Evolutionary conservation across 2,888 invertebrate genomes (phyloP), one percentile per base, ranked within the genome.

Genomic region (Melinopterus prodromus): DNA sequence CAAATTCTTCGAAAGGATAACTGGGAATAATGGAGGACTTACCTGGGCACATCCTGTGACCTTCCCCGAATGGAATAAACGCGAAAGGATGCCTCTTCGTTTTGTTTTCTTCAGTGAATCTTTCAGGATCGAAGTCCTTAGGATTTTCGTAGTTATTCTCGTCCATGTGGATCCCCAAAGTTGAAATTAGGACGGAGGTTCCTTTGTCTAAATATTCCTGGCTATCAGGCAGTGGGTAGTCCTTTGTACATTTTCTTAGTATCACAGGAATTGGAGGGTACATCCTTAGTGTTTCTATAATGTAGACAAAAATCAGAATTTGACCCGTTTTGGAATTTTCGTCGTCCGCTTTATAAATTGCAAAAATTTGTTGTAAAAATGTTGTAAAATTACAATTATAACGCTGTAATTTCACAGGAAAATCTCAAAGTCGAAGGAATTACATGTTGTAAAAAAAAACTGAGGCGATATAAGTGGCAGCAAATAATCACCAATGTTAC

Each of bases 11-110:
- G 12, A 7, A 53, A 53, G 53, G 53, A 53, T 53, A 4, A 53
- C 12, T 53, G 9, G 12, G 53, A 12, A 53, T 53, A 9, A 53
- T 2, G 1, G 12, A 53, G n/a, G 15, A 70, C 86, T 85, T 86
- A 92, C 92, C 92, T 85, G 92, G 89, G 84, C 92, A 92, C 86
- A 91, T 90, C 81, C 91, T 88, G 6, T 92, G 92, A 0, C 92
- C 92, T 85, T 91, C 92, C 2, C 92, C 92, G 85, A 92, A 92
- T 0, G 92, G 92, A 88, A 92, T 88, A 90, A 91, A 92, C 79
- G 90, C 89, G 82, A 90, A 91, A 0, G 89, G 90, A 75, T 91
- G 91, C 2, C 84, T 74, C 6, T 80, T 81, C 0, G 90, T 88
- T 82, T 91, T 92, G 37, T 91, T 90, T 80, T 91, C 91, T 6